Base-by-base conservation (phyloP, 1,140 invertebrate genomes). In the Drosophila guanche region DNA sequence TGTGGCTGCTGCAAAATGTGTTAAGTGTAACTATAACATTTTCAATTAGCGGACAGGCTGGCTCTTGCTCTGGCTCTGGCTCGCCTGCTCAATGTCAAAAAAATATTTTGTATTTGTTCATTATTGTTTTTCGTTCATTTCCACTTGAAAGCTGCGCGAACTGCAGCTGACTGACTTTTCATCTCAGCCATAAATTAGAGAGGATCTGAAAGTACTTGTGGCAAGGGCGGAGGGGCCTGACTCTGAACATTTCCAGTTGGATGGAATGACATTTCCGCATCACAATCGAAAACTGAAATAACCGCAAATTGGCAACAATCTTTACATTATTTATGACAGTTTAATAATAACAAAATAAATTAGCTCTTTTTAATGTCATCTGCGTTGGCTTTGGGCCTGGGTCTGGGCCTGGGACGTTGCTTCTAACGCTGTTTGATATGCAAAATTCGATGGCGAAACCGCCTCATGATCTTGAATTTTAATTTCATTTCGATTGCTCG, bases 241-340 rank as follows among this genome's bases (percentile, higher is more conserved):
- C 33, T 37, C 29, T 67, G 55, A 8, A 20, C 50, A 41, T 5
- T 66, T 23, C 16, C 56, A 23, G 46, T 42, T 14, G 20, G 41
- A 33, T 61, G 12, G 16, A 27, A 33, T 62, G 71, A 79, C 71
- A 79, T 79, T 84, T 85, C 76, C 79, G 79, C 69, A 65, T 78
- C 59, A 57, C 42, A 56, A 54, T n/a, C 41, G 29, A 20, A 75
- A 60, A 65, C 6, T 37, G 33, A 20, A 59, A 42, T 59, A 52
- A 4, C 60, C 14, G 14, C 56, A 53, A 66, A 65, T 66, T 46
- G 29, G 20, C 48, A 27, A 41, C 62, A 58, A 61, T 61, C 58
- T 69, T 58, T 70, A 65, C 79, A 85, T 85, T 85, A 72, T 79
- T 84, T 76, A 85, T 83, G 79, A 79, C 61, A 84, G 43, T 51